A percentile compares a stretch with the other conserved stretches of the same genome.
These are phyloP conservation scores for Zosterops japonicus DNA, from an alignment of 2,113 vertebrate species.

Conservation along the genomic window DNA sequence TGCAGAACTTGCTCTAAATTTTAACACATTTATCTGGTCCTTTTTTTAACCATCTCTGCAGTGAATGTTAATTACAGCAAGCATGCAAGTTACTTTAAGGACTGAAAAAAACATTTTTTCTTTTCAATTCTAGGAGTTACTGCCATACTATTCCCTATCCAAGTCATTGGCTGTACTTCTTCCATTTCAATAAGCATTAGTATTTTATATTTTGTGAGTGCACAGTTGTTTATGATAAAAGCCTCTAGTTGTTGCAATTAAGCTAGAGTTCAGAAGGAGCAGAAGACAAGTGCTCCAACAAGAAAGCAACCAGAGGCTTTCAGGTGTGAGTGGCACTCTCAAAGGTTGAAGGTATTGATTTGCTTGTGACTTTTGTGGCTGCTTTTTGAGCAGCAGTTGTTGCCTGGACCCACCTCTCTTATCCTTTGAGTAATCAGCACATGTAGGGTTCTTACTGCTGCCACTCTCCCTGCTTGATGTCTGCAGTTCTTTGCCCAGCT, in stretches of 20 bases:
- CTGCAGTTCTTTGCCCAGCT: not conserved
- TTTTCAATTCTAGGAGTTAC: not conserved
- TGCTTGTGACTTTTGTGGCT: not conserved
- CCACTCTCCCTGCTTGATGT: not conserved
- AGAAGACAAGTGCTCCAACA: not conserved
- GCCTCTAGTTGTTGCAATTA: not conserved
- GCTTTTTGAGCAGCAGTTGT: not conserved
- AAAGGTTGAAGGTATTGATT: not conserved
- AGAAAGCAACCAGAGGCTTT: not conserved
- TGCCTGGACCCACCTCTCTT: not conserved
- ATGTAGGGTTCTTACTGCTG: not conserved
- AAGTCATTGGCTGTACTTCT: not conserved
- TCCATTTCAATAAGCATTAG: not conserved
- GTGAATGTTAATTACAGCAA: not conserved
- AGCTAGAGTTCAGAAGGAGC: not conserved
- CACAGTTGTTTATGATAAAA: not conserved
- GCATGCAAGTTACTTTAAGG: not conserved
- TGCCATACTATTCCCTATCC: not conserved
- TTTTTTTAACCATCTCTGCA: not conserved
- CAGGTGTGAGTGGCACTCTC: not conserved
- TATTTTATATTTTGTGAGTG: not conserved
- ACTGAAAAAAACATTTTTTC: fast-evolving
- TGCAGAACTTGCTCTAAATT: not conserved
- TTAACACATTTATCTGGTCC: not conserved
- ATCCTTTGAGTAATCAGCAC: not conserved